A percentile compares a stretch with the other conserved stretches of the same genome.
These are phyloP conservation scores for Galerucella calmariensis DNA, from an alignment of 2,888 invertebrate species.

Conservation along the genomic window DNA sequence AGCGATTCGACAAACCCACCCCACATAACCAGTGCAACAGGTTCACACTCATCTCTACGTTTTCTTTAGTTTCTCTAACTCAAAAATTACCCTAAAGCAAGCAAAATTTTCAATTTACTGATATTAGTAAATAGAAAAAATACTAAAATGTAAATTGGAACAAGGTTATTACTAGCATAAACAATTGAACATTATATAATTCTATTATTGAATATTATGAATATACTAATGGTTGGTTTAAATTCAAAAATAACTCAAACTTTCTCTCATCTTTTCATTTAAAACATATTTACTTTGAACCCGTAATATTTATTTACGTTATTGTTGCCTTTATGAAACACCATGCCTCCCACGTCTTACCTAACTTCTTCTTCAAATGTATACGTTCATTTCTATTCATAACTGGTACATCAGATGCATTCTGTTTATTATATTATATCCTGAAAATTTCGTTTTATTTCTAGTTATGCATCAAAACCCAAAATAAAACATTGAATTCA, in stretches of 20 bases:
- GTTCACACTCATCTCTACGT: conserved; percentile 55
- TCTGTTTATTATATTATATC: conserved; percentile 14
- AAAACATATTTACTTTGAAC: conserved; percentile 20
- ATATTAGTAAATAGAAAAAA: conserved; percentile 8
- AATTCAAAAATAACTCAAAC: conserved; percentile 1
- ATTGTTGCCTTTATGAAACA: conserved; percentile 29
- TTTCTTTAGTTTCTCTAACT: conserved; percentile 40
- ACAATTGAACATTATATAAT: conserved; percentile 39
- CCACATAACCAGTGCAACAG: conserved; percentile 58
- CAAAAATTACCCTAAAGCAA: conserved; percentile 44
- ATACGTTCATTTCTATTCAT: conserved; percentile 8
- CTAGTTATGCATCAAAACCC: conserved; percentile 56
- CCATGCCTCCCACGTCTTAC: conserved; percentile 37
- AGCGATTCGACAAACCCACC: conserved; percentile 66
- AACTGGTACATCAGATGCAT: not conserved
- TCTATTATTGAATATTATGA: conserved; percentile 10
- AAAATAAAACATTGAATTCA: conserved; percentile 60
- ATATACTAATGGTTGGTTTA: conserved; percentile 2
- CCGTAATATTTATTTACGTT: conserved; percentile 36
- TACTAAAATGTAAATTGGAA: conserved; percentile 36
- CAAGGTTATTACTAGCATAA: conserved; percentile 42
- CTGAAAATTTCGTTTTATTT: conserved; percentile 29
- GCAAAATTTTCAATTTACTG: conserved; percentile 1
- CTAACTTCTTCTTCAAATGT: conserved; percentile 13
- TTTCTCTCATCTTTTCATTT: conserved; percentile 18